phyloP scores from a whole-genome alignment of 2,113 vertebrate species.

The Sus scrofa region T2T-Sscrofa CM000817.6:158997001-158997500 shows the following conservation, averaged over 20 bases:
- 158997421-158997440: neutral
- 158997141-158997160: conserved; percentile 78
- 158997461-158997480: neutral
- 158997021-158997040: conserved; percentile 31
- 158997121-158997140: conserved; percentile 80
- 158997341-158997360: neutral
- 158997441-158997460: conserved; percentile 51
- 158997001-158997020: neutral
- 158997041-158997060: neutral
- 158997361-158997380: neutral
- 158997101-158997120: conserved; percentile 67
- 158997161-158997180: conserved; percentile 76
- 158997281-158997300: conserved; percentile 63
- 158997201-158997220: conserved; percentile 66
- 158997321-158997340: neutral
- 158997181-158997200: conserved; percentile 82
- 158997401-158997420: conserved; percentile 8
- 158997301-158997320: conserved; percentile 68
- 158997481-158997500: neutral
- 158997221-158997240: conserved; percentile 63
- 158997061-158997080: conserved; percentile 53
- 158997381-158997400: neutral
- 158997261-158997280: conserved; percentile 61
- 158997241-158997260: conserved; percentile 72
- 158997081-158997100: conserved; percentile 51